Conservation (phyloP, 2,797 vertebrate species). For the Notoglanidium macrostoma region DNA sequence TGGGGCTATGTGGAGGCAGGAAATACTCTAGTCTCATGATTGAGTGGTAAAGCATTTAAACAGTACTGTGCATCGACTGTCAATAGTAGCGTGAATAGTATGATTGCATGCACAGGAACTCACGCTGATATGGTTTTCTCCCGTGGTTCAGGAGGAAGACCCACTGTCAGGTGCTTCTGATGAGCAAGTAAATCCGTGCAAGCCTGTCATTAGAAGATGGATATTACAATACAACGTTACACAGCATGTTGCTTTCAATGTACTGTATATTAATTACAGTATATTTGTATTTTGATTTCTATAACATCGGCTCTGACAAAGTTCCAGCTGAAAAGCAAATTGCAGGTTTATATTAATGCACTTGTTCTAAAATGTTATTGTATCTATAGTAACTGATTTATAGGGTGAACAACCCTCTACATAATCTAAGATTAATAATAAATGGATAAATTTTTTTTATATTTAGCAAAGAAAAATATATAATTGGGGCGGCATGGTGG, state of each 20-base stretch:
- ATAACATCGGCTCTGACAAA: background rate
- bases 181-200: constrained; percentile 79
- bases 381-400: background rate
- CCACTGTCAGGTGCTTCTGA: constrained; percentile 81
- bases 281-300: background rate
- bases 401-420: background rate
- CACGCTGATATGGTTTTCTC: constrained; percentile 92
- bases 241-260: background rate
- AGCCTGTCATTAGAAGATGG: constrained; percentile 64
- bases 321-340: background rate
- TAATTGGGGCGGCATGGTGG: too few relatives aligned
- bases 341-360: background rate
- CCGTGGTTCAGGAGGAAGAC: constrained; percentile 88
- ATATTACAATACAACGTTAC: background rate
- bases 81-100: background rate
- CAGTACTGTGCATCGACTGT: background rate
- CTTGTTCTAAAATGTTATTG: background rate
- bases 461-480: background rate
- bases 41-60: background rate
- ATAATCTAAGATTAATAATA: background rate
- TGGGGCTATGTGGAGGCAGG: constrained; percentile 71
- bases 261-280: background rate
- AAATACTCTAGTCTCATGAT: background rate
- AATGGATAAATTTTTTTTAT: background rate
- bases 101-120: constrained; percentile 60